These are phyloP conservation scores for Strigamia transsilvanica DNA, from an alignment of 2,888 invertebrate species.

Conservation along the genomic window DNA sequence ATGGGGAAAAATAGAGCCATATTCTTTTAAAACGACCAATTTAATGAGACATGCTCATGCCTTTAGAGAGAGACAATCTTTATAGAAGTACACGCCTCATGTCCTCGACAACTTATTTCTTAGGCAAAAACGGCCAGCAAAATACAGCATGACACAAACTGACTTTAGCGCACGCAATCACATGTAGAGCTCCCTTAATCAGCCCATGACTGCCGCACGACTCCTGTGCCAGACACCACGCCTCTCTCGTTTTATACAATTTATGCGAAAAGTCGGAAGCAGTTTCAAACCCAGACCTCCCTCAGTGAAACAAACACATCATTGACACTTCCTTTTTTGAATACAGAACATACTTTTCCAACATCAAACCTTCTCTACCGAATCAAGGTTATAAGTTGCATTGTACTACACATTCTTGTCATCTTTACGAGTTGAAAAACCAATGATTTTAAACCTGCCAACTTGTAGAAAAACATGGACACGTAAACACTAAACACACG, in stretches of 20 bases:
- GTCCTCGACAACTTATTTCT: slow-evolving; percentile 33
- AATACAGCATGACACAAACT: slow-evolving; percentile 31
- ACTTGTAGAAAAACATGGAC: no score
- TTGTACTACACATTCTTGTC: no score
- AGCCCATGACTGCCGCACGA: slow-evolving; percentile 17
- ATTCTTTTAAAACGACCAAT: slow-evolving; percentile 35
- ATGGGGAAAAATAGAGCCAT: slow-evolving; percentile 18
- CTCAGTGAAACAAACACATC: slow-evolving; percentile 27
- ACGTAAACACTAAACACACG: no score
- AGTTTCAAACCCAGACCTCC: slow-evolving; percentile 17
- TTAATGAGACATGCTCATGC: slow-evolving; percentile 29
- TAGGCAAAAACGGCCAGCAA: slow-evolving; percentile 31
- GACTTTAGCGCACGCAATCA: slow-evolving; percentile 38
- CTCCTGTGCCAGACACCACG: slow-evolving; percentile 21
- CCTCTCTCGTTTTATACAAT: slow-evolving; percentile 27
- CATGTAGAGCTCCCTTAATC: slow-evolving; percentile 34
- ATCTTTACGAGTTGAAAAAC: no score
- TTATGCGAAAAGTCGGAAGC: slow-evolving; percentile 35
- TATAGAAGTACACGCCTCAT: slow-evolving; percentile 38
- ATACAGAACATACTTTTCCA: background rate
- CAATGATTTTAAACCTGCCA: no score
- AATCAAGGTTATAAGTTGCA: background rate
- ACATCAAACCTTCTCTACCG: background rate
- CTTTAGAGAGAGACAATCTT: slow-evolving; percentile 33
- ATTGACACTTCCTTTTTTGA: slow-evolving; percentile 12